Percentiles rank a stretch among this genome's conserved stretches.
These are phyloP conservation scores for Temnothorax ravouxi DNA, from an alignment of 2,888 invertebrate species.

Conservation along the genomic window DNA sequence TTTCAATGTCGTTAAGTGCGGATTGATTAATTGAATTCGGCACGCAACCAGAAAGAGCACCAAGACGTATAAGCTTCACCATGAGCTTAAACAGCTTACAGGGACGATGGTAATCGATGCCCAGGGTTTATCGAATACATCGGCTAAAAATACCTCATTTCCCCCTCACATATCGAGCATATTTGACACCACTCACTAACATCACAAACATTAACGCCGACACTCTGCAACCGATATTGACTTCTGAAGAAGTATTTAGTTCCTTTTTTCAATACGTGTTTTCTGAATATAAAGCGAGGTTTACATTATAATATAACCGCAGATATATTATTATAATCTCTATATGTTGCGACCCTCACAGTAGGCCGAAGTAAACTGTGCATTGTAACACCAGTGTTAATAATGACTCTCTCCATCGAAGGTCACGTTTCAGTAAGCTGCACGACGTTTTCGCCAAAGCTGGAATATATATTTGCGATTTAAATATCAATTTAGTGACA, in stretches of 20 bases:
- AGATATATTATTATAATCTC: conserved; percentile 46
- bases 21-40: conserved; percentile 46
- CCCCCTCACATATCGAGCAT: conserved; percentile 66
- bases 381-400: conserved; percentile 60
- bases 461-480: background rate
- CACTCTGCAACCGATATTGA: conserved; percentile 46
- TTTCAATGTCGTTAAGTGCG: conserved; percentile 50
- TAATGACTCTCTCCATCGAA: conserved; percentile 65
- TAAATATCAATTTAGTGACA: background rate
- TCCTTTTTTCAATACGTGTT: conserved; percentile 31
- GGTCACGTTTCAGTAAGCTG: conserved; percentile 60
- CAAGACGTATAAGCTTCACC: conserved; percentile 39
- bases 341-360: conserved; percentile 57
- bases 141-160: conserved; percentile 67
- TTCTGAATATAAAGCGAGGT: background rate
- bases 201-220: conserved; percentile 69
- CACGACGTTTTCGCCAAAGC: conserved; percentile 6
- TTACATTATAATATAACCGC: background rate
- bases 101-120: conserved; percentile 78
- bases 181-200: conserved; percentile 70
- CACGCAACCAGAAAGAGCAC: conserved; percentile 50
- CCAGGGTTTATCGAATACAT: conserved; percentile 83
- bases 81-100: conserved; percentile 58
- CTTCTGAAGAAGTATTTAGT: conserved; percentile 31
- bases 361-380: conserved; percentile 60